Evolutionary conservation across 2,888 invertebrate species (phyloP), one percentile per base, ranked within the genome.

Genomic region (Theretra japonica): DNA sequence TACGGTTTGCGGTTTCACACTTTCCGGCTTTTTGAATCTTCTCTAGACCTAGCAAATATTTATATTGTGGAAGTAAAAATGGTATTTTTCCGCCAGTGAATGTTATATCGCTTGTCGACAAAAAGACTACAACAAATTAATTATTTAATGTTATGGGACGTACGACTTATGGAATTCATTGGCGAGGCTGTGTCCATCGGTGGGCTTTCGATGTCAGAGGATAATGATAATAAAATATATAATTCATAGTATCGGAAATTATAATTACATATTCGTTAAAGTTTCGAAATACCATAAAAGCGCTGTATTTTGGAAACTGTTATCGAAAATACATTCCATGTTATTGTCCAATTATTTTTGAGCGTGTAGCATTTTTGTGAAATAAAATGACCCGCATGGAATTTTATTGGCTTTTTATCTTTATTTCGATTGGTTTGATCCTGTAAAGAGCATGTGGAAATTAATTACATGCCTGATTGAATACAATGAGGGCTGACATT

Each of bases 321-420:
- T 17, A 17, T 21, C 21, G 33, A n/a, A 21, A 48, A 15, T 48
- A 65, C 21, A 41, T 65, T 65, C 48, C 23, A 65, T 48, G 48
- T 62, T 48, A 65, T 25, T 23, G 48, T 17, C 17, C 48, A 48
- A 21, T 62, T 62, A 62, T 65, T 65, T 65, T 21, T 21, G 19
- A 41, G 41, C 62, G 21, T 8, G 41, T 23, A n/a, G 48, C 23
- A 48, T 65, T 65, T 65, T 65, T 48, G 48, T 65, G 65, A 48
- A 65, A 65, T 48, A 65, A 65, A 65, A 65, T 65, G 17, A 65
- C 65, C 65, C 65, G 65, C 65, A 65, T 65, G 23, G 48, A 5
- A 41, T n/a, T 4, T 23, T 48, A 65, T 48, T 65, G 65, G 41
- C 41, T 65, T 17, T 48, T 65, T 65, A 65, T 48, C 58, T 58